A percentile compares a stretch with the other conserved stretches of the same genome.
Evolutionary conservation across 2,888 invertebrate species (phyloP).

Genomic region (Cosmopolites sordidus): DNA sequence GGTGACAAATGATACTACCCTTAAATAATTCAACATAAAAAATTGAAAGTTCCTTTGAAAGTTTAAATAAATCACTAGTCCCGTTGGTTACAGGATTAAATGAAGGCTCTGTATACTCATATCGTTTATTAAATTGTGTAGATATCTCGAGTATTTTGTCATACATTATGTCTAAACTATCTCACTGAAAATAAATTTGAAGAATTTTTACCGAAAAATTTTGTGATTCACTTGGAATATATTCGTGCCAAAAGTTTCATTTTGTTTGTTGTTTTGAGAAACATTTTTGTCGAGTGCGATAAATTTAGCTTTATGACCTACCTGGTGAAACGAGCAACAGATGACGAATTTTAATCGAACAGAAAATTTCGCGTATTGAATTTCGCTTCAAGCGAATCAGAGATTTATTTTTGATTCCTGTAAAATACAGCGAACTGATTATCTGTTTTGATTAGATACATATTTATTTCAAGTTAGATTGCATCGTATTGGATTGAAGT

Average conservation of each 20-base stretch:
- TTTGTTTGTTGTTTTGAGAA: conserved; percentile 22
- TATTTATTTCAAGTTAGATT: too few relatives aligned
- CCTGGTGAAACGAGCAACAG: conserved; percentile 4
- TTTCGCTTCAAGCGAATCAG: neutral
- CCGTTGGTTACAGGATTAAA: too few relatives aligned
- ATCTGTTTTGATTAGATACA: too few relatives aligned
- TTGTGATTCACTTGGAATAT: conserved; percentile 15
- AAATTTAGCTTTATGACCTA: conserved; percentile 16
- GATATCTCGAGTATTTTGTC: too few relatives aligned
- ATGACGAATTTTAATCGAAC: conserved; percentile 6
- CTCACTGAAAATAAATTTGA: conserved; percentile 13
- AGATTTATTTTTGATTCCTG: neutral
- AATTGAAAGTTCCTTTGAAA: neutral
- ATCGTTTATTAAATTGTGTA: too few relatives aligned
- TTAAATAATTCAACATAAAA: neutral
- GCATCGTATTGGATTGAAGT: too few relatives aligned
- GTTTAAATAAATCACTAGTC: too few relatives aligned
- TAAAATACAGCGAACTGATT: too few relatives aligned
- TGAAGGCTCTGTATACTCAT: too few relatives aligned
- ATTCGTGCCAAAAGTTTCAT: conserved; percentile 22
- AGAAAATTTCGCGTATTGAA: neutral
- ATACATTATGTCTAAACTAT: too few relatives aligned
- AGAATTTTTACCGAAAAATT: conserved; percentile 13
- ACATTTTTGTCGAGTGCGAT: conserved; percentile 19
- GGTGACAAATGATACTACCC: neutral